phyloP scores from a whole-genome alignment of 2,797 vertebrate species.

The Gambusia yucatana region DNA sequence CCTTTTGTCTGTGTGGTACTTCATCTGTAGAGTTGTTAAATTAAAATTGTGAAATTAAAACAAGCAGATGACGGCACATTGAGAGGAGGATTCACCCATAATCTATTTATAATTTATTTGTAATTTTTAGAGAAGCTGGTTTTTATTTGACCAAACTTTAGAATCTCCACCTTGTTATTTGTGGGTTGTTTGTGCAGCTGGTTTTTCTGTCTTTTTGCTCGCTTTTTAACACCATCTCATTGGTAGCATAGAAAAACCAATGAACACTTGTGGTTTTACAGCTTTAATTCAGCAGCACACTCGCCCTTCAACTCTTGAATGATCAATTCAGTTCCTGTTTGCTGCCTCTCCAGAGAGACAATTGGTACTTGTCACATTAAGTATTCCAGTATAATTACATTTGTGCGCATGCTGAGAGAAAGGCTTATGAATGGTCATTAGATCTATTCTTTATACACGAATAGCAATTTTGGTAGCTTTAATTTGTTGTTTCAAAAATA shows the following conservation, averaged over 20 bases:
- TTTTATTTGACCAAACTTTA: background rate
- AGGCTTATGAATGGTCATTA: slow-evolving; percentile 1
- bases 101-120: background rate
- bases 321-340: background rate
- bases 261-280: background rate
- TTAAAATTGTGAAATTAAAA: background rate
- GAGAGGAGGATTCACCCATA: background rate
- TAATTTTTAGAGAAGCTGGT: background rate
- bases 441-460: background rate
- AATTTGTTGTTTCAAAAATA: background rate
- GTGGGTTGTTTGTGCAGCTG: background rate
- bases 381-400: slow-evolving; percentile 6
- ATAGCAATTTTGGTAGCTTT: background rate
- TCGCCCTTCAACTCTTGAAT: slow-evolving; percentile 4
- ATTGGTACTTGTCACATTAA: slow-evolving; percentile 2
- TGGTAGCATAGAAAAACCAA: background rate
- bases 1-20: background rate
- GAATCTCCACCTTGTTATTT: background rate
- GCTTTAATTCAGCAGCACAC: background rate
- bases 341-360: slow-evolving; percentile 4
- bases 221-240: background rate
- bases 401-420: background rate
- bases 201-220: background rate
- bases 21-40: background rate
- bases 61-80: background rate